A percentile compares a stretch with the other conserved stretches of the same genome.
These are phyloP conservation scores for Mythimna loreyi DNA, from an alignment of 2,888 invertebrate species.

Conservation along the genomic window DNA sequence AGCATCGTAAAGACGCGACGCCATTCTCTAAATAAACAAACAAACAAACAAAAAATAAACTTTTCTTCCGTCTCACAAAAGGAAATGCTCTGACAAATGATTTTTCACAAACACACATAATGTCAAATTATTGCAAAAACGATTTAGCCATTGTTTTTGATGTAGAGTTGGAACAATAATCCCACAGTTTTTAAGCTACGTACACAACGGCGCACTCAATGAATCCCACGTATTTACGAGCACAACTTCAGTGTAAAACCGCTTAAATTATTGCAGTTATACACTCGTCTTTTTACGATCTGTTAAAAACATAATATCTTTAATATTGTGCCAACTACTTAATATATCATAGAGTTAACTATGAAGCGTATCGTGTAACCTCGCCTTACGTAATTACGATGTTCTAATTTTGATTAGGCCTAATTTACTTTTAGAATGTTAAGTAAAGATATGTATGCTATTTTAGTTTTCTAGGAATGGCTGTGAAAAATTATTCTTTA, in stretches of 20 bases:
- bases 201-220: constrained; percentile 52
- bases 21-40: constrained; percentile 43
- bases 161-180: constrained; percentile 40
- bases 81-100: constrained; percentile 48
- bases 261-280: constrained; percentile 62
- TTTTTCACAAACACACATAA: constrained; percentile 34
- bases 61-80: constrained; percentile 34
- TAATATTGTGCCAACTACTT: constrained; percentile 61
- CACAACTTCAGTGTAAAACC: constrained; percentile 47
- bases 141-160: constrained; percentile 46
- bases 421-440: constrained; percentile 56
- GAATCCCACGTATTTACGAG: constrained; percentile 62
- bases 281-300: constrained; percentile 68
- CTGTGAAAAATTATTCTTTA: constrained; percentile 8
- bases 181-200: constrained; percentile 33
- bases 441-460: constrained; percentile 33
- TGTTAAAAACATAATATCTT: constrained; percentile 71
- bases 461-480: constrained; percentile 45
- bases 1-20: constrained; percentile 15
- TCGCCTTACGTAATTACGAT: constrained; percentile 49
- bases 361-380: constrained; percentile 47
- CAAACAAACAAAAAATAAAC: constrained; percentile 30
- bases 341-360: constrained; percentile 58
- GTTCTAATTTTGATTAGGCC: constrained; percentile 54
- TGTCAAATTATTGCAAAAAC: constrained; percentile 40